Base-by-base conservation (phyloP, 2,113 vertebrate genomes). In the Sula dactylatra region DNA sequence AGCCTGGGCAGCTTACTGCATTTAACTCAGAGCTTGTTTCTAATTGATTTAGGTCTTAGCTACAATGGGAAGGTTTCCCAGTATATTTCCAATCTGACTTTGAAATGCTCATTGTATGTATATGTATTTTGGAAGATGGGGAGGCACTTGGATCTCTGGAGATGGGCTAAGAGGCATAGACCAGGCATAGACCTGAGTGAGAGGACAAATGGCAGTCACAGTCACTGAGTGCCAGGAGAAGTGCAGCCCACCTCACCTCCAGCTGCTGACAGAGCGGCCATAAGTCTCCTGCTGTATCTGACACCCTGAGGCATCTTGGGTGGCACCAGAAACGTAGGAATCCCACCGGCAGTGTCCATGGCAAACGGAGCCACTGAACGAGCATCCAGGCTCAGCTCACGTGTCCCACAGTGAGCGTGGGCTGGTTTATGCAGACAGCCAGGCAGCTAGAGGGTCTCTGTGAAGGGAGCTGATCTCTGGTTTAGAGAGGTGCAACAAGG, bases 401-500 rank as follows among this genome's bases (percentile, higher is more conserved):
- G 0, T 3, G 54, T 59, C 38, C 38, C 4, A 3, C 1, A 3
- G 31, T 19, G 56, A 45, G 45, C 0, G 1, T 20, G 84, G 36
- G 47, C 38, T 79, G 22, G 26, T 19, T n/a, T 62, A 25, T 38
- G 32, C 55, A 31, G 59, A 44, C 29, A 40, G 54, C 38, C 55
- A 31, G 59, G 49, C 29, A 40, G 54, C 38, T 26, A 50, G n/a
- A 58, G 15, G 12, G 25, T 10, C 36, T 50, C 12, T 13, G 44
- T 42, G 67, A 64, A 74, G 27, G 70, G 22, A 62, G 49, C 12
- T 66, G 38, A 77, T 27, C 31, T 80, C 47, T 64, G 72, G 13
- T 13, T 66, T 58, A 74, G 21, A 64, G 17, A 65, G 14, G 21
- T 50, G 36, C 62, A 58, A 32, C 20, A 17, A 49, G 40, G n/a